These are phyloP conservation scores for Pyrrhia umbra DNA, from an alignment of 2,888 invertebrate species.

Conservation along the genomic window DNA sequence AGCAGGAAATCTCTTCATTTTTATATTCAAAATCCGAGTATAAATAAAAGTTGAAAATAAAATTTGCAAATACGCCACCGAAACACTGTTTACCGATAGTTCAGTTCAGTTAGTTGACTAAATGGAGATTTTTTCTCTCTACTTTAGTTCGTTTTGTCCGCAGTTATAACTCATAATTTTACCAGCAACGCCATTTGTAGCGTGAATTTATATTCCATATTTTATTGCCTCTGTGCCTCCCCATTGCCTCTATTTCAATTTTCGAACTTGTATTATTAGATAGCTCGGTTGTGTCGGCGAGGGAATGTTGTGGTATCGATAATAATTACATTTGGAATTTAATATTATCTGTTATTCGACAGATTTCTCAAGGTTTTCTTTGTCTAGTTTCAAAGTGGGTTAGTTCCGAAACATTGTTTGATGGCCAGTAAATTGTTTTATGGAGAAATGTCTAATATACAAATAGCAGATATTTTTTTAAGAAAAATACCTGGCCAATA, in stretches of 20 bases:
- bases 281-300: constrained; percentile 5
- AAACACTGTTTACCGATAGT: constrained; percentile 43
- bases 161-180: constrained; percentile 55
- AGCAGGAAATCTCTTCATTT: constrained; percentile 11
- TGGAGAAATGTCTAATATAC: neutral
- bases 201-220: constrained; percentile 57
- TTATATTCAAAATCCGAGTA: constrained; percentile 10
- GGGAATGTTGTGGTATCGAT: constrained; percentile 6
- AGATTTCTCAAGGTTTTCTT: neutral
- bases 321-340: constrained; percentile 21
- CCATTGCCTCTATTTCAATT: constrained; percentile 39
- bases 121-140: constrained; percentile 29
- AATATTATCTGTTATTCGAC: constrained; percentile 9
- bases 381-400: neutral
- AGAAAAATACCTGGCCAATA: too few relatives aligned
- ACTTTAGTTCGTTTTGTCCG: constrained; percentile 37
- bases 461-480: too few relatives aligned
- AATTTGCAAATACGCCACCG: constrained; percentile 14
- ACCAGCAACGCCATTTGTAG: constrained; percentile 41
- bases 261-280: constrained; percentile 26
- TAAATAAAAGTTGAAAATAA: constrained; percentile 20
- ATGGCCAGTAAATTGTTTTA: neutral
- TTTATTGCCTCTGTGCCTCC: constrained; percentile 39
- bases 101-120: constrained; percentile 36
- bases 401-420: neutral